Percentiles rank a stretch among this genome's conserved stretches.
Evolutionary conservation across 2,113 vertebrate species (phyloP).

Genomic region (human (Homo sapiens)): GRCh38 chr14:65516501-65517000

Average conservation of each 20-base stretch:
- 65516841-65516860: not conserved
- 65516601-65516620: constrained; percentile 14
- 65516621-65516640: not conserved
- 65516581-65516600: not conserved
- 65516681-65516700: not conserved
- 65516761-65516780: not conserved
- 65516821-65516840: not conserved
- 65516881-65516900: not conserved
- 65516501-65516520: not conserved
- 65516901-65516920: not conserved
- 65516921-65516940: not conserved
- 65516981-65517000: not conserved
- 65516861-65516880: not conserved
- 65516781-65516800: not conserved
- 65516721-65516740: not conserved
- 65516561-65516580: not conserved
- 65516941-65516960: not conserved
- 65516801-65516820: not conserved
- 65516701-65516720: not conserved
- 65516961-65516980: not conserved
- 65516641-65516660: not conserved
- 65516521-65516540: not conserved
- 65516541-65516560: not conserved
- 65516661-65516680: not conserved
- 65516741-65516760: not conserved